These are phyloP conservation scores for Palythoa caribaeorum DNA, from an alignment of 92 coral and sea anemone genomes.

Conservation along the genomic window DNA sequence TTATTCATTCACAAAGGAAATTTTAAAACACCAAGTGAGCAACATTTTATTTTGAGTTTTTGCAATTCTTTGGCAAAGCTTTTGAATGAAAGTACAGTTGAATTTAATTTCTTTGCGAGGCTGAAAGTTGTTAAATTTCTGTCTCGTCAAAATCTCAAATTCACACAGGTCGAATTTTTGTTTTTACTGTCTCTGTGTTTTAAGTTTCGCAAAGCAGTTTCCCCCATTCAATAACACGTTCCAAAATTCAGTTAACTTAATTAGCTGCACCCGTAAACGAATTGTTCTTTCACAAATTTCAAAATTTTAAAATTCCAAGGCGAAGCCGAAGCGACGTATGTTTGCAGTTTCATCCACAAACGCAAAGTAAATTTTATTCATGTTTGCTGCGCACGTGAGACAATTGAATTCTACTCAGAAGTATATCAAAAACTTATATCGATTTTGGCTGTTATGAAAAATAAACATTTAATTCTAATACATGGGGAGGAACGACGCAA, in stretches of 20 bases:
- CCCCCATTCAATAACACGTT: slow-evolving; percentile 27
- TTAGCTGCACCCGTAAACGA: slow-evolving; percentile 27
- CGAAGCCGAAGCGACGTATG: slow-evolving; percentile 29
- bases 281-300: slow-evolving; percentile 26
- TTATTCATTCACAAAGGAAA: slow-evolving; percentile 6
- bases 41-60: slow-evolving; percentile 4
- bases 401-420: slow-evolving; percentile 24
- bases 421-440: slow-evolving; percentile 25
- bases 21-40: slow-evolving; percentile 11
- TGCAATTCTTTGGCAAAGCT: slow-evolving; percentile 11
- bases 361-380: slow-evolving; percentile 24
- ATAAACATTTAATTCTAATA: slow-evolving; percentile 19
- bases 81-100: slow-evolving; percentile 9
- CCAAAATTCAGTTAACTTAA: slow-evolving; percentile 26
- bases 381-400: slow-evolving; percentile 28
- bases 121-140: slow-evolving; percentile 21
- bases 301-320: slow-evolving; percentile 23
- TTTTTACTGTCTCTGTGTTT: slow-evolving; percentile 27
- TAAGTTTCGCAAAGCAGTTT: slow-evolving; percentile 25
- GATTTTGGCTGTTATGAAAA: slow-evolving; percentile 23
- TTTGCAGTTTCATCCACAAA: slow-evolving; percentile 28
- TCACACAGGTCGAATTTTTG: slow-evolving; percentile 23
- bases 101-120: slow-evolving; percentile 16
- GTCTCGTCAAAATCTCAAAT: slow-evolving; percentile 10
- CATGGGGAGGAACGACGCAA: slow-evolving; percentile 23